Evolutionary conservation across 2,797 vertebrate species (phyloP).

Genomic region (Prionace glauca): DNA sequence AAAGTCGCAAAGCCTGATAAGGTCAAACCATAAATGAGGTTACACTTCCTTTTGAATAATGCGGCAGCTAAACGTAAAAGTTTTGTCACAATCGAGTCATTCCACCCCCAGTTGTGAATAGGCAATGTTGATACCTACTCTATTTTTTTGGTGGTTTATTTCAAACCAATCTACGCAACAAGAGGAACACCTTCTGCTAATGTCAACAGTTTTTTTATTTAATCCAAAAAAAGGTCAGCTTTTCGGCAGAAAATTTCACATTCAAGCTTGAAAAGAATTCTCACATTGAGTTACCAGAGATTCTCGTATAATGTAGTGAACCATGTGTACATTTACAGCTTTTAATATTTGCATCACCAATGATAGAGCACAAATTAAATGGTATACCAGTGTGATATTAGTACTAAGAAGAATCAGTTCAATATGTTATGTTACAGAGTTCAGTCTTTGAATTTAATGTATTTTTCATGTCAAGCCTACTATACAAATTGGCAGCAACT

Average conservation of each 20-base stretch:
- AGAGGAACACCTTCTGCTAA: conserved; percentile 27
- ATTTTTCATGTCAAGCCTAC: background rate
- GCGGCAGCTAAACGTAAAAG: conserved; percentile 32
- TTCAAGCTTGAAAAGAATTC: background rate
- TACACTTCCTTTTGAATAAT: conserved; percentile 34
- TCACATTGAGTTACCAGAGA: background rate
- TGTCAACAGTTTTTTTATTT: background rate
- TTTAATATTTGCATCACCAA: background rate
- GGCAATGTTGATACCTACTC: conserved; percentile 19
- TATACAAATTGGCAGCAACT: background rate
- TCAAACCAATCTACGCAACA: conserved; percentile 3
- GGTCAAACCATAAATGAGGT: conserved; percentile 39
- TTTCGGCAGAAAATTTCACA: background rate
- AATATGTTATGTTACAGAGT: background rate
- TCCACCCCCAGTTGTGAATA: conserved; percentile 26
- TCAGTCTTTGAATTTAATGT: no score
- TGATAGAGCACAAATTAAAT: background rate
- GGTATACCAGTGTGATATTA: background rate
- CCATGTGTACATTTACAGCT: conserved; percentile 11
- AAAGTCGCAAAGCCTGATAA: conserved; percentile 24
- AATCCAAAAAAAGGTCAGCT: conserved; percentile 28
- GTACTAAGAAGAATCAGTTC: background rate
- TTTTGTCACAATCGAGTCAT: conserved; percentile 36
- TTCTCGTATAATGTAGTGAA: background rate
- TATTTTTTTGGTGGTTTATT: conserved; percentile 27